Base-by-base conservation (phyloP, 2,797 vertebrate genomes). In the Pseudochromis fuscus region DNA sequence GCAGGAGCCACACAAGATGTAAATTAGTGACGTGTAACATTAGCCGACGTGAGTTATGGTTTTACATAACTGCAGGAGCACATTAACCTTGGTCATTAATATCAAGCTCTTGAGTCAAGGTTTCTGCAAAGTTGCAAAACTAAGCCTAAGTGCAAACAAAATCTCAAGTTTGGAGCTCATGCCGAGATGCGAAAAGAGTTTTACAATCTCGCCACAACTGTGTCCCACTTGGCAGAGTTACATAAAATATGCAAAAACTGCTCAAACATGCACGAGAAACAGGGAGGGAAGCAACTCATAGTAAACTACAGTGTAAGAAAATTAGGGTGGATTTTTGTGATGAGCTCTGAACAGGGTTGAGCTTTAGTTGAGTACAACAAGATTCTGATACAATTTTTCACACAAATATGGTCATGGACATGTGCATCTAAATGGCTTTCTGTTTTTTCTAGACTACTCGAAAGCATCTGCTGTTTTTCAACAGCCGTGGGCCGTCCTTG, bases 391-490 rank as follows among this genome's bases (percentile, higher is more conserved):
- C 56, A 5, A 35, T 57, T 69, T 75, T 61, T 82, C 59, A 51
- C 60, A 79, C 64, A 77, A 82, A 88, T 79, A 81, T 55, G 53
- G 61, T 75, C 61, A 81, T 23, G 37, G 50, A 86, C 64, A 72
- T 77, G 61, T 77, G 76, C 66, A 77, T 76, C 65, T 55, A 64
- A 69, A 82, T 66, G 69, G 63, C 56, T 40, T 16, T 69, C 53
- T 64, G 21, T 69, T 68, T 75, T 77, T 81, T 64, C 35, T 27
- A 46, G 33, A 81, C 84, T 61, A 78, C 81, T 88, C 45, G 11
- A 84, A 91, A 89, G 85, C 88, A 92, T 92, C 89, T 93, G 91
- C 83, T 89, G 83, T 91, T 92, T 90, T 85, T 91, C 87, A 91
- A 78, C 84, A 81, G 75, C 67, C n/a, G 31, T 75, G 71, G 84